Conservation (phyloP, 2,113 vertebrate genomes). For the Coryphaenoides rupestris region DNA sequence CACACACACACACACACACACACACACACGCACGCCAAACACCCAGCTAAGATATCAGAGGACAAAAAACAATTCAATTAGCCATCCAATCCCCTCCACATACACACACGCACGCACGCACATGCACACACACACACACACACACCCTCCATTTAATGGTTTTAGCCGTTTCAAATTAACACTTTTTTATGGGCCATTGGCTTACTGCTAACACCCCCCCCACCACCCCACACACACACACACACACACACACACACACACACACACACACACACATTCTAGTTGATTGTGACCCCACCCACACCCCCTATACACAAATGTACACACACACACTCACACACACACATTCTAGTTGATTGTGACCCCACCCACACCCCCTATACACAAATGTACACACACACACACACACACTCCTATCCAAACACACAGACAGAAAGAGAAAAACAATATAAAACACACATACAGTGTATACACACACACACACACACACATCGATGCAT, state of each 20-base stretch:
- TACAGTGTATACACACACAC: neutral
- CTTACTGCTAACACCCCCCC: constrained; percentile 30
- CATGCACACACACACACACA: neutral
- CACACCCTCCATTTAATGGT: constrained; percentile 50
- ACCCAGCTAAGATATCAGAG: constrained; percentile 4
- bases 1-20: neutral
- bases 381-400: no score
- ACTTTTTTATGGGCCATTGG: constrained; percentile 55
- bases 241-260: neutral
- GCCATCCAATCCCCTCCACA: constrained; percentile 9
- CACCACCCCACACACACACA: neutral
- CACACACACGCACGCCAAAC: neutral
- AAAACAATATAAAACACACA: no score
- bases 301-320: neutral
- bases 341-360: constrained; percentile 40
- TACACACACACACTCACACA: neutral
- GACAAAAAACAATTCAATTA: constrained; percentile 58
- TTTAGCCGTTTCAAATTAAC: constrained; percentile 56
- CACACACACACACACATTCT: constrained; percentile 6
- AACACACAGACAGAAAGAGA: no score
- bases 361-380: neutral
- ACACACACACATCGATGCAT: neutral
- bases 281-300: constrained; percentile 34
- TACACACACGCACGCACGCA: neutral
- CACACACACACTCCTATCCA: no score